These are phyloP conservation scores for Phoebastria nigripes DNA, from an alignment of 2,797 vertebrate species.

Conservation along the genomic window DNA sequence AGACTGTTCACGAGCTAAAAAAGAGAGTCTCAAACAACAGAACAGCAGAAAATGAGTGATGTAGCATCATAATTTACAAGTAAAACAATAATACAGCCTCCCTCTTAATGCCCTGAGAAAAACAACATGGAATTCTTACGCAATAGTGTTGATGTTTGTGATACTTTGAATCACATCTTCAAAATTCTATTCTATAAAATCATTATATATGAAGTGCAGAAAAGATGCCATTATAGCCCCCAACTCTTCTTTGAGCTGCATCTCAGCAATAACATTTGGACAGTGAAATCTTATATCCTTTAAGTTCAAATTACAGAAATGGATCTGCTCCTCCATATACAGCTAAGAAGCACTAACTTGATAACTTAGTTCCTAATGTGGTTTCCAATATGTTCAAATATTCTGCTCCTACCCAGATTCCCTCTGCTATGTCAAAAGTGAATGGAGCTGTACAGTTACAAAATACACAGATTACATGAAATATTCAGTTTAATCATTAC, in stretches of 20 bases:
- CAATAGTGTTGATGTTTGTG: background rate
- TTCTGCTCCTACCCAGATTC: background rate
- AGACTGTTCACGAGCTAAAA: background rate
- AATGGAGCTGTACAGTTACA: background rate
- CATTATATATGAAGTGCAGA: background rate
- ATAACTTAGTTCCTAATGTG: background rate
- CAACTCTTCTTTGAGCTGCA: background rate
- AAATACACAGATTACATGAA: background rate
- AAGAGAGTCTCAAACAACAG: background rate
- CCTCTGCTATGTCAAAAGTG: background rate
- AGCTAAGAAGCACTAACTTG: background rate
- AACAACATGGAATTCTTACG: background rate
- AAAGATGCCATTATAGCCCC: background rate
- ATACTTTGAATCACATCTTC: background rate
- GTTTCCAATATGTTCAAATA: background rate
- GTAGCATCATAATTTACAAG: background rate
- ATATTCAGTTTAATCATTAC: constrained; percentile 14
- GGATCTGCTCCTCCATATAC: background rate
- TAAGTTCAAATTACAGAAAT: background rate
- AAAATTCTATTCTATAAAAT: background rate
- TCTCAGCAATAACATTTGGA: background rate
- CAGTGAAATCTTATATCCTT: background rate
- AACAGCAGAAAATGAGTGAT: background rate
- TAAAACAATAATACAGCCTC: background rate
- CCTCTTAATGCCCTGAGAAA: background rate